phyloP scores from a whole-genome alignment of 2,888 invertebrate genomes.

The Rotaria magnacalcarata region DNA sequence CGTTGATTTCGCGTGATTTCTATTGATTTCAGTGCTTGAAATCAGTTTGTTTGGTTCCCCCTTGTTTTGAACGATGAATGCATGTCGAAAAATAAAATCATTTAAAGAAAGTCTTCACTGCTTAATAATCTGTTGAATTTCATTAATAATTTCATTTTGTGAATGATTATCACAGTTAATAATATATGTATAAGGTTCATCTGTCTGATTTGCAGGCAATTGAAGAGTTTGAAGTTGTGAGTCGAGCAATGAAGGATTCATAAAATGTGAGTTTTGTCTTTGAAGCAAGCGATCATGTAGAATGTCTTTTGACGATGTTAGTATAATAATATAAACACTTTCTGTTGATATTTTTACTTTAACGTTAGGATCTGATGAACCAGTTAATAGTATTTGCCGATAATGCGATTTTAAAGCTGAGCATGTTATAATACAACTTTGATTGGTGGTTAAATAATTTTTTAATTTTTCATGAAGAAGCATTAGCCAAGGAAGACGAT shows the following conservation, averaged over 20 bases:
- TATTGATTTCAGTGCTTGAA: too few relatives aligned
- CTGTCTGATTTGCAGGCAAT: slow-evolving; percentile 46
- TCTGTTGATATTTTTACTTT: neutral
- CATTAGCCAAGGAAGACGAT: slow-evolving; percentile 54
- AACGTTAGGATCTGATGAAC: slow-evolving; percentile 38
- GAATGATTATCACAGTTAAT: neutral
- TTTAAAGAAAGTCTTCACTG: neutral
- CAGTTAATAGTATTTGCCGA: slow-evolving; percentile 50
- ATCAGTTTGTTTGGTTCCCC: too few relatives aligned
- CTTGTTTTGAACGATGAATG: too few relatives aligned
- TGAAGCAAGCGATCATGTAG: slow-evolving; percentile 49
- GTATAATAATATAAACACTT: neutral
- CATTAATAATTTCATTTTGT: neutral
- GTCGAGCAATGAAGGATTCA: slow-evolving; percentile 51
- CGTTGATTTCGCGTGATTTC: too few relatives aligned
- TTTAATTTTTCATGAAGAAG: slow-evolving; percentile 50
- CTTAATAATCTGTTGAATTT: neutral
- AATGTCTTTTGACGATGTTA: slow-evolving; percentile 39
- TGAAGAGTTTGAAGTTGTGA: slow-evolving; percentile 53
- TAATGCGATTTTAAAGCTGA: slow-evolving; percentile 56
- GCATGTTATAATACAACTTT: slow-evolving; percentile 53
- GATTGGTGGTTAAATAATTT: slow-evolving; percentile 47
- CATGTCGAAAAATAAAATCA: neutral
- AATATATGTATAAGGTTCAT: neutral
- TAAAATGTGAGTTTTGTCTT: slow-evolving; percentile 51